Evolutionary conservation across 1,140 invertebrate species (phyloP), one percentile per base, ranked within the genome.

Genomic region (Oedothorax gibbosus): DNA sequence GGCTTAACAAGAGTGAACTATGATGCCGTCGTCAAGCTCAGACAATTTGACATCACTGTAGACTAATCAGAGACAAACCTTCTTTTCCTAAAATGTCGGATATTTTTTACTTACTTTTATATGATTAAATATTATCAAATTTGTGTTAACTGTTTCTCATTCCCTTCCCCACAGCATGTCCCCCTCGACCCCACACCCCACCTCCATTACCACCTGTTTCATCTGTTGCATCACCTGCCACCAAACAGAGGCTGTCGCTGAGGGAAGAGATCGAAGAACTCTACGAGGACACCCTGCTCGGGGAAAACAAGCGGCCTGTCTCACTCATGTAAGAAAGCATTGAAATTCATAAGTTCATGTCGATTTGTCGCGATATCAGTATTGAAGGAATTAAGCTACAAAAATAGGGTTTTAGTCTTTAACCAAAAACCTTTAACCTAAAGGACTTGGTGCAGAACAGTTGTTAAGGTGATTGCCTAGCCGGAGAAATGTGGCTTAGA

Each of bases 211-310:
- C 81, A 5, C 83, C 83, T 12, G 2, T 71, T 2, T 20, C 20
- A 35, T 15, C 72, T 8, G n/a, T 54, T 10, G 49, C 12, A 7
- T 12, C 15, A 5, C 49, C 65, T 20, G 20, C 14, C 21, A 62
- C 49, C 53, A 76, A 54, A 7, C 66, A 51, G 0, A 5, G 7
- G 12, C 68, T 53, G 8, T 84, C 83, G 14, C 62, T 85, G 5
- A 11, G 73, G n/a, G 84, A 85, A 65, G 84, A 79, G 57, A 80
- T 79, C 10, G 84, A 85, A 21, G 76, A 85, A 18, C 49, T 85
- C 4, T 85, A 85, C 15, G 84, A 85, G 54, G 84, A 85, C 50
- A 85, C 84, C 9, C 12, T 79, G 2, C n/a, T 80, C 8, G 75
- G 53, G n/a, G 83, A 80, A 50, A 57, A 65, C 21, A 82, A 56